Conservation (phyloP, 2,113 vertebrate genomes). For the Spea multiplicata region DNA sequence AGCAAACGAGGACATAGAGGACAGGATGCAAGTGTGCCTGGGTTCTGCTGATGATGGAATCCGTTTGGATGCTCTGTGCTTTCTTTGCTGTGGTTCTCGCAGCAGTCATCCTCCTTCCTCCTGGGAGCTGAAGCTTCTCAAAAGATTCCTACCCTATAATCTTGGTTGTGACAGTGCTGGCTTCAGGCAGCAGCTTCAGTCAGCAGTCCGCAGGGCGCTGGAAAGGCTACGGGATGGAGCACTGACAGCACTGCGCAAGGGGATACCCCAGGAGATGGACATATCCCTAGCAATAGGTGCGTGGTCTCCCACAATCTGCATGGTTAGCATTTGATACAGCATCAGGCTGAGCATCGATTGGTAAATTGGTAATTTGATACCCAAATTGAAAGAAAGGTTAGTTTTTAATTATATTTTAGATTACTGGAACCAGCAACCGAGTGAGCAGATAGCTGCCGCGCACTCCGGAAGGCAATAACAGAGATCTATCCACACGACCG, state of each 20-base stretch:
- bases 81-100: constrained; percentile 78
- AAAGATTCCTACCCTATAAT: constrained; percentile 75
- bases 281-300: constrained; percentile 74
- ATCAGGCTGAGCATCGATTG: too few species aligned
- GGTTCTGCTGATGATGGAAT: constrained; percentile 68
- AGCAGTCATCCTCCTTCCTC: constrained; percentile 65
- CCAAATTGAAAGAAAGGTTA: too few species aligned
- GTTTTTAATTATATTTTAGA: too few species aligned
- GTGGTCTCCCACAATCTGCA: constrained; percentile 21
- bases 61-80: constrained; percentile 69
- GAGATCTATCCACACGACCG: too few species aligned
- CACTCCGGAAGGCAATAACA: too few species aligned
- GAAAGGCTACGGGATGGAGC: constrained; percentile 79
- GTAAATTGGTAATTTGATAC: too few species aligned
- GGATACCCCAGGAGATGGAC: constrained; percentile 14
- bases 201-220: constrained; percentile 68
- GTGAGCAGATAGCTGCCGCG: too few species aligned
- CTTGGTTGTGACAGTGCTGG: constrained; percentile 78
- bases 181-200: constrained; percentile 84
- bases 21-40: constrained; percentile 68
- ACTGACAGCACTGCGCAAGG: constrained; percentile 64
- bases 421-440: too few species aligned
- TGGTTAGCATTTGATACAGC: too few species aligned
- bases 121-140: constrained; percentile 65
- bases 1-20: constrained; percentile 53